These are phyloP conservation scores for Drosophila infuscata DNA, from an alignment of 2,888 invertebrate genomes.

Conservation along the genomic window DNA sequence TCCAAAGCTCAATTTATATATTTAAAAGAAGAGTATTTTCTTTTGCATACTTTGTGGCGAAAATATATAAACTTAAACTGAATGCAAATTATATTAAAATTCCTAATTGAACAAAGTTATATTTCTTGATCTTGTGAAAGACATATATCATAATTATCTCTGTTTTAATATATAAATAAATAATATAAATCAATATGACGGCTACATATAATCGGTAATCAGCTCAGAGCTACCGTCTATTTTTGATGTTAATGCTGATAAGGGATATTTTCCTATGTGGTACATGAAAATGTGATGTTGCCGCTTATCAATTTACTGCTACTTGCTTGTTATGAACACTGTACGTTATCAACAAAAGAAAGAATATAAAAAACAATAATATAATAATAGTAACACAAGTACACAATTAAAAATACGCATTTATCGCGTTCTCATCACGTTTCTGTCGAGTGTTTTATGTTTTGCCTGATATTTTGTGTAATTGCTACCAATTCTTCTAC, in stretches of 20 bases:
- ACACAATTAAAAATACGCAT: conserved; percentile 5
- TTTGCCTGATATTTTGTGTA: conserved; percentile 1
- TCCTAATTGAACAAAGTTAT: background rate
- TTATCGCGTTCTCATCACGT: conserved; percentile 47
- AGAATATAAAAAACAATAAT: background rate
- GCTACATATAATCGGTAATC: background rate
- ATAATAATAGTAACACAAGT: background rate
- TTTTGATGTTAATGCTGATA: conserved; percentile 45
- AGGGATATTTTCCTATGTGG: conserved; percentile 19
- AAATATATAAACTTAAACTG: background rate
- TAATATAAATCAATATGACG: background rate
- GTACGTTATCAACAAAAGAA: conserved; percentile 22
- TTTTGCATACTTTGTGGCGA: conserved; percentile 24
- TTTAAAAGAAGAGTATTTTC: background rate
- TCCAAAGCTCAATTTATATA: too few relatives aligned
- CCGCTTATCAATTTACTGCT: conserved; percentile 41
- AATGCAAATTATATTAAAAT: background rate
- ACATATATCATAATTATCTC: background rate
- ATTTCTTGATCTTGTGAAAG: background rate
- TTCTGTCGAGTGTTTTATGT: conserved; percentile 53
- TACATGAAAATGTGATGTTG: conserved; percentile 15
- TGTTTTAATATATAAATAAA: background rate
- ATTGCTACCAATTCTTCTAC: background rate
- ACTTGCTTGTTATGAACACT: conserved; percentile 5
- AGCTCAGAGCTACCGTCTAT: conserved; percentile 20